Evolutionary conservation across 2,888 invertebrate genomes (phyloP).

Genomic region (Leptinotarsa peninsularis): DNA sequence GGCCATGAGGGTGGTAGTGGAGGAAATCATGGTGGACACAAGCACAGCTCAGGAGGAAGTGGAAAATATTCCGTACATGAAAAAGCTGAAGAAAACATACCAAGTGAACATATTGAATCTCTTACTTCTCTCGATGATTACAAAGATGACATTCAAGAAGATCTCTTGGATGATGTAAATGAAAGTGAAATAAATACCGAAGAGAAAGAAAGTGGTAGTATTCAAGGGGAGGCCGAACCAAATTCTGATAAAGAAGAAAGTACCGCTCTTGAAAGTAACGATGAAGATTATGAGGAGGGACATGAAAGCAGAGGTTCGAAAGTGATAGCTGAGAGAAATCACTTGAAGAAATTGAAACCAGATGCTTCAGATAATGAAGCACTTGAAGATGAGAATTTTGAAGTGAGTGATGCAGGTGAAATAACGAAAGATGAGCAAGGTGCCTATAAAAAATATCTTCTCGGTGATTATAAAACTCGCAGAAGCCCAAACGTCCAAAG

Average conservation of each 20-base stretch:
- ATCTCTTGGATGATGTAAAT: neutral
- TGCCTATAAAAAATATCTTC: slow-evolving; percentile 23
- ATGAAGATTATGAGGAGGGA: slow-evolving; percentile 8
- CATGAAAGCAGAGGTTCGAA: slow-evolving; percentile 12
- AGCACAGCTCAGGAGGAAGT: slow-evolving; percentile 27
- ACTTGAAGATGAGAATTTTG: slow-evolving; percentile 8
- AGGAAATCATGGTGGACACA: slow-evolving; percentile 40
- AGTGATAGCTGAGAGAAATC: slow-evolving; percentile 10
- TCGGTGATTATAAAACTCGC: slow-evolving; percentile 25
- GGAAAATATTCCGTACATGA: slow-evolving; percentile 27
- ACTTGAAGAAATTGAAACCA: neutral
- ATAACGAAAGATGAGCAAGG: neutral
- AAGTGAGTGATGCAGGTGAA: neutral
- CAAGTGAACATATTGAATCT: slow-evolving; percentile 4
- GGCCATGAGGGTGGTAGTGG: slow-evolving; percentile 37
- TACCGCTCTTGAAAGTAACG: neutral
- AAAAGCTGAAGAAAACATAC: neutral
- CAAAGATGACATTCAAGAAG: slow-evolving; percentile 4
- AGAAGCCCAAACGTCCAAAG: neutral
- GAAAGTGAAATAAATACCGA: neutral
- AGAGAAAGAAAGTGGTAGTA: neutral
- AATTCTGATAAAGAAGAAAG: neutral
- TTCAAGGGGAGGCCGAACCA: neutral
- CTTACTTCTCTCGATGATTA: neutral
- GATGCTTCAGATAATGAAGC: slow-evolving; percentile 5